Evolutionary conservation across 2,113 vertebrate genomes (phyloP).

Genomic region (Brachyhypopomus occidentalis): DNA sequence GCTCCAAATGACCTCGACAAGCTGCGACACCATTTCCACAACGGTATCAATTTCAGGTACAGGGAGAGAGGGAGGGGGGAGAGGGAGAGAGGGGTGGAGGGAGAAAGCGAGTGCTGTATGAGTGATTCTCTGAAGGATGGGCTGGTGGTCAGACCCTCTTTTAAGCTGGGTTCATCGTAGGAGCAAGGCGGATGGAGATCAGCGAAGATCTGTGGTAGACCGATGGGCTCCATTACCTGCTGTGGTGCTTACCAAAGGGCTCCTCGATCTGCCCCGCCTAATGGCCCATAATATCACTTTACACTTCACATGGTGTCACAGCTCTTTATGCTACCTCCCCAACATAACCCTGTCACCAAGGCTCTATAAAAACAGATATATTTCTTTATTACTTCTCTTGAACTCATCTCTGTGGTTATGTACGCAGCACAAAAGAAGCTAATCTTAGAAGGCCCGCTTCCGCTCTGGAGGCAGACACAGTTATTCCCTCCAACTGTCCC

Average conservation of each 20-base stretch:
- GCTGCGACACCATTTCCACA: constrained; percentile 45
- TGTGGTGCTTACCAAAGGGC: constrained; percentile 66
- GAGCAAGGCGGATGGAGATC: constrained; percentile 31
- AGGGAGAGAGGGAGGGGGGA: constrained; percentile 1
- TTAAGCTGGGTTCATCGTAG: constrained; percentile 20
- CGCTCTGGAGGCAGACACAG: constrained; percentile 61
- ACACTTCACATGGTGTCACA: constrained; percentile 61
- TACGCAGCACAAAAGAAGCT: constrained; percentile 66
- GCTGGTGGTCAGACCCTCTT: constrained; percentile 24
- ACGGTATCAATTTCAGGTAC: constrained; percentile 47
- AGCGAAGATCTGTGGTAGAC: constrained; percentile 68
- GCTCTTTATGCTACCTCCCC: constrained; percentile 72
- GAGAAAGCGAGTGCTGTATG: constrained; percentile 24
- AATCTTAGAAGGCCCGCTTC: constrained; percentile 68
- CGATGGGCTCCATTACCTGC: constrained; percentile 70
- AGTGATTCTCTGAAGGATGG: constrained; percentile 35
- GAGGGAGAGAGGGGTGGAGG: neutral
- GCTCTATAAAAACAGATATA: constrained; percentile 77
- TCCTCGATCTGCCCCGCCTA: constrained; percentile 70
- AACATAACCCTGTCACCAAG: constrained; percentile 72
- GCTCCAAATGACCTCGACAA: constrained; percentile 42
- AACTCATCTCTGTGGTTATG: constrained; percentile 66
- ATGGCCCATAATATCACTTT: constrained; percentile 78
- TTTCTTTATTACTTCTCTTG: constrained; percentile 74
- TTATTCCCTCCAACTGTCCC: constrained; percentile 71